Conservation (phyloP, 1,140 invertebrate species). For the Drosophila persimilis region DNA sequence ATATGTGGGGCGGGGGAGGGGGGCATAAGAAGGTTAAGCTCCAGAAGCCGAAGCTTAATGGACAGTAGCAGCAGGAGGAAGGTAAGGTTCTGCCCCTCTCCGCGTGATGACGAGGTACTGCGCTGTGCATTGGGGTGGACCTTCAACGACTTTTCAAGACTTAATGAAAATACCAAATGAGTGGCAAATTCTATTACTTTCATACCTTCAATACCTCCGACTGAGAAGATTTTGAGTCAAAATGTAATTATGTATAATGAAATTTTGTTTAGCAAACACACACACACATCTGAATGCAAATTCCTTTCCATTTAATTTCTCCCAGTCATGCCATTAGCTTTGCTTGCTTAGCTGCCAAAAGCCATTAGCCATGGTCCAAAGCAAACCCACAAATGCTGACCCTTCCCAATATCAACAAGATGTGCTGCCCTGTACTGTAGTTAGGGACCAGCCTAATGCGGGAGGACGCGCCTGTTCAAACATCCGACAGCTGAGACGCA, state of each 20-base stretch:
- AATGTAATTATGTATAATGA: constrained; percentile 25
- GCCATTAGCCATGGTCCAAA: constrained; percentile 38
- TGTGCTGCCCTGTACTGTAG: not conserved
- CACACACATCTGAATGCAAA: not conserved
- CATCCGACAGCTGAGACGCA: constrained; percentile 55
- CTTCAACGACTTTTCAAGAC: not conserved
- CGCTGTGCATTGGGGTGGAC: constrained; percentile 24
- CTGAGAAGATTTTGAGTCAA: no score
- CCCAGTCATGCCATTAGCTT: constrained; percentile 32
- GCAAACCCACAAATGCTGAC: constrained; percentile 13
- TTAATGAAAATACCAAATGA: no score
- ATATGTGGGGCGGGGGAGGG: not conserved
- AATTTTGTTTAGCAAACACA: constrained; percentile 41
- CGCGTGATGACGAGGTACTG: constrained; percentile 10
- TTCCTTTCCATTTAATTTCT: constrained; percentile 1
- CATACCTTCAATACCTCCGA: not conserved
- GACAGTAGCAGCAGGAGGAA: constrained; percentile 11
- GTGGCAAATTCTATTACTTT: not conserved
- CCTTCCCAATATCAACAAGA: constrained; percentile 18
- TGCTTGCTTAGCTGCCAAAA: constrained; percentile 34
- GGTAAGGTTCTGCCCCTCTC: constrained; percentile 31
- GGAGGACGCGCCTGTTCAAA: constrained; percentile 19
- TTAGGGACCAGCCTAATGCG: constrained; percentile 30
- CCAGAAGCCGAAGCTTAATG: constrained; percentile 36
- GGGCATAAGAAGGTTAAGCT: constrained; percentile 31